Evolutionary conservation across 2,888 invertebrate genomes (phyloP), one percentile per base, ranked within the genome.

Genomic region (Helobdella robusta): DNA sequence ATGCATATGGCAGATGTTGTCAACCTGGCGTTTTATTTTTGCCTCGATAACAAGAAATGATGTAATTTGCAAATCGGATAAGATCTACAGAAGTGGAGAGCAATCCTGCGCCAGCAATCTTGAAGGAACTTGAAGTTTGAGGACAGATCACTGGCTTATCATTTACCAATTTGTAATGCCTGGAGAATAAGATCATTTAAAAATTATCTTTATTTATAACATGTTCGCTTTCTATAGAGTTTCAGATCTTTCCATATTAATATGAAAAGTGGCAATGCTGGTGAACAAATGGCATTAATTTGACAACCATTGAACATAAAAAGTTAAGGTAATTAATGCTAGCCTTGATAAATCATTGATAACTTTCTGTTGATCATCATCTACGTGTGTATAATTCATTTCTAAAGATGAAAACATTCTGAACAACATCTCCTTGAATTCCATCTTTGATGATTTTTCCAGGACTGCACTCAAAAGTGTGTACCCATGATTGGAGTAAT

Each of bases 101-200:
- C 30, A 84, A 74, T 1, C 85, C 85, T 25, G 84, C 84, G 4
- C 84, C 84, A 8, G 84, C 84, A 82, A 82, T 84, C 74, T 85
- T 85, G 74, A 82, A 83, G 0, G 84, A 83, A 69, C 81, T 81
- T 73, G 85, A 82, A 2, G 83, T 83, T 72, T 81, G 82, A 0
- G 83, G 83, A 4, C 82, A 80, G 73, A 85, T 85, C 30, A 75
- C 73, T 3, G 84, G 69, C 11, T 71, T 67, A 4, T 80, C 80
- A 8, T 74, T 73, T 50, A 76, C 74, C 68, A 77, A 74, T 59
- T 78, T 78, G 70, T 82, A 83, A 71, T 79, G 79, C 63, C 82
- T 82, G 73, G 3, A 74, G 72, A 28, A 59, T 4, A 4, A 44
- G 36, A 25, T n/a, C n/a, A n/a, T n/a, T n/a, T n/a, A n/a, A n/a